phyloP scores from a whole-genome alignment of 1,140 invertebrate genomes.

The Dreissena polymorpha region DNA sequence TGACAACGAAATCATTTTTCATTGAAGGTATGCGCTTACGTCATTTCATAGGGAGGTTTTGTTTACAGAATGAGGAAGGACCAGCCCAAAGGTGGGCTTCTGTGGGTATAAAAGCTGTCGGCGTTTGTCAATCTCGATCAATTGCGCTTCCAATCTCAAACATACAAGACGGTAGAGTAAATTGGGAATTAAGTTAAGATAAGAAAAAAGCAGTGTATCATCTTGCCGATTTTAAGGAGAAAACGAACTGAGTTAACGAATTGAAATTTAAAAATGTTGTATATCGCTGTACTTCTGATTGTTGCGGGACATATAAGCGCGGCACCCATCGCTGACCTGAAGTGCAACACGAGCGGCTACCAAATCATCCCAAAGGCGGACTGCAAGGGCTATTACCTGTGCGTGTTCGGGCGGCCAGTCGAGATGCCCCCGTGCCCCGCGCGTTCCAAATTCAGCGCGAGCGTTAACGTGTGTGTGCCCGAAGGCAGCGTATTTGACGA shows the following conservation, averaged over 20 bases:
- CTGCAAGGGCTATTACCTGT: slow-evolving; percentile 17
- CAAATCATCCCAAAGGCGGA: slow-evolving; percentile 23
- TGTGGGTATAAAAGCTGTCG: background rate
- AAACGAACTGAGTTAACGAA: too few relatives aligned
- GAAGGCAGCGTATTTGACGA: background rate
- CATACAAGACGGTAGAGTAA: too few relatives aligned
- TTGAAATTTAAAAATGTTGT: too few relatives aligned
- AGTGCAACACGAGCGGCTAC: slow-evolving; percentile 1
- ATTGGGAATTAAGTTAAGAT: too few relatives aligned
- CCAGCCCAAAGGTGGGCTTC: background rate
- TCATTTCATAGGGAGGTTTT: background rate
- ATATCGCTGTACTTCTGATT: too few relatives aligned
- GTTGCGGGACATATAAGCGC: background rate
- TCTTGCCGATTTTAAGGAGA: too few relatives aligned
- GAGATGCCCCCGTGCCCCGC: slow-evolving; percentile 16
- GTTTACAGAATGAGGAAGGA: background rate
- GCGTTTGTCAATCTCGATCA: too few relatives aligned
- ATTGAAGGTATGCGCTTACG: background rate
- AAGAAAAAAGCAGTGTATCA: too few relatives aligned
- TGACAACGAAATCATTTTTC: background rate
- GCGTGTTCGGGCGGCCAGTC: slow-evolving; percentile 7
- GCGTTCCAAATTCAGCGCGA: slow-evolving; percentile 7
- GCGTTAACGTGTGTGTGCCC: slow-evolving; percentile 20
- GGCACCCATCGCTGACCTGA: background rate
- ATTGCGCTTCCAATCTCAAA: too few relatives aligned